Conservation (phyloP, 2,797 vertebrate genomes). For the Spea hammondii region DNA sequence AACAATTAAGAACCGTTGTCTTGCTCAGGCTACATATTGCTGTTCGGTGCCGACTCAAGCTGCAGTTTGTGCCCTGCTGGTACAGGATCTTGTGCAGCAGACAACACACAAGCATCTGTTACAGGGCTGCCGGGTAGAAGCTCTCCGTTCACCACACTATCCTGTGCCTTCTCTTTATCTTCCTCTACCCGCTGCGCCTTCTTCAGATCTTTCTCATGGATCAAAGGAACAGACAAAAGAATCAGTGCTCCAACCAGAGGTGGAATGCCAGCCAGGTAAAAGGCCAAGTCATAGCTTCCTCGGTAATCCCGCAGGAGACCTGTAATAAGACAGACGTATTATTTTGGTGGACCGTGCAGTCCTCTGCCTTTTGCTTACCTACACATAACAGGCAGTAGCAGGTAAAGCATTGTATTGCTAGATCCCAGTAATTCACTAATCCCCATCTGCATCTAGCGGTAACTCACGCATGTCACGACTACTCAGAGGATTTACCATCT, state of each 20-base stretch:
- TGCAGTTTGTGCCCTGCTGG: background rate
- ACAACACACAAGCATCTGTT: constrained; percentile 83
- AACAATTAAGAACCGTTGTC: constrained; percentile 5
- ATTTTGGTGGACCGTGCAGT: background rate
- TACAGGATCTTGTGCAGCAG: background rate
- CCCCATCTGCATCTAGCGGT: too few relatives aligned
- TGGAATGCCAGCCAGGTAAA: constrained; percentile 92
- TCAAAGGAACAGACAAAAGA: constrained; percentile 88
- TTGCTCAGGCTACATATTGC: constrained; percentile 6
- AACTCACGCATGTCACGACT: too few relatives aligned
- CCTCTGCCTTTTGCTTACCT: too few relatives aligned
- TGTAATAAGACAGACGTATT: constrained; percentile 57
- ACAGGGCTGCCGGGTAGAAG: constrained; percentile 87
- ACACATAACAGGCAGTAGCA: too few relatives aligned
- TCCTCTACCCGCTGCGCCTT: constrained; percentile 71
- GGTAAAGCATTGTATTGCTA: too few relatives aligned
- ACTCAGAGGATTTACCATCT: too few relatives aligned
- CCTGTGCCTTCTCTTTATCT: constrained; percentile 84
- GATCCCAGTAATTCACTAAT: too few relatives aligned
- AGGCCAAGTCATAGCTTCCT: constrained; percentile 83
- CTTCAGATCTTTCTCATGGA: constrained; percentile 76
- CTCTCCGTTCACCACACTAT: constrained; percentile 84
- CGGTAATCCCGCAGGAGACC: constrained; percentile 85
- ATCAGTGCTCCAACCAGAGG: constrained; percentile 87
- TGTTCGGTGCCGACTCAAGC: background rate